Percentiles rank a stretch among this genome's conserved stretches.
Evolutionary conservation across 2,113 vertebrate species (phyloP).

Genomic region (human (Homo sapiens)): GRCh38 chr1:213014501-213015000

Average conservation of each 20-base stretch:
- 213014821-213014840: not conserved
- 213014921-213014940: not conserved
- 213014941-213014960: not conserved
- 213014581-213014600: not conserved
- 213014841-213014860: not conserved
- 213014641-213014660: not conserved
- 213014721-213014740: slow-evolving; percentile 46
- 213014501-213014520: not conserved
- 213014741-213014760: slow-evolving; percentile 55
- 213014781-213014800: not conserved
- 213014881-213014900: not conserved
- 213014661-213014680: not conserved
- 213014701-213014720: not conserved
- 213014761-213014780: fast-evolving
- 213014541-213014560: not conserved
- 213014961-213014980: not conserved
- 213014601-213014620: not conserved
- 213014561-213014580: not conserved
- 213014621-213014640: not conserved
- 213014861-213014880: not conserved
- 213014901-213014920: not conserved
- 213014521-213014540: not conserved
- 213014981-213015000: not conserved
- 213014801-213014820: not conserved
- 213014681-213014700: not conserved